Evolutionary conservation across 1,140 invertebrate genomes (phyloP).

Genomic region (Xylocopa sonorina): DNA sequence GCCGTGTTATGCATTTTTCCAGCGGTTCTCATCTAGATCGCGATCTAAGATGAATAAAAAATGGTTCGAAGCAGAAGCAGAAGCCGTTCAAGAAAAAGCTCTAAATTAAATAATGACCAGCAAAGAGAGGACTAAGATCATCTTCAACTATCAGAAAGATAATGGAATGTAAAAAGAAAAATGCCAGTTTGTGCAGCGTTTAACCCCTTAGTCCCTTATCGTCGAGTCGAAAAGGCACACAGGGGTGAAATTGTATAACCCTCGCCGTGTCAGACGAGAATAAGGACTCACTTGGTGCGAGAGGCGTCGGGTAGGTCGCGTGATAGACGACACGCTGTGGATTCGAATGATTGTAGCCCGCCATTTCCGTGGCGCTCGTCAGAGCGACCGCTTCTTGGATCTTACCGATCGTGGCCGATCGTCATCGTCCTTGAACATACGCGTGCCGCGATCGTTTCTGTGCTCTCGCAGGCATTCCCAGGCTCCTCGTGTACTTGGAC

Average conservation of each 20-base stretch:
- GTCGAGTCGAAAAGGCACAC: too few species aligned
- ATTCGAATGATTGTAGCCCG: constrained; percentile 76
- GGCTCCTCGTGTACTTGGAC: constrained; percentile 42
- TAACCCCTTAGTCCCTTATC: background rate
- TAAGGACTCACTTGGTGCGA: constrained; percentile 80
- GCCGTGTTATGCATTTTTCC: constrained; percentile 4
- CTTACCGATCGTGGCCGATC: constrained; percentile 68
- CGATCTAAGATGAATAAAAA: background rate
- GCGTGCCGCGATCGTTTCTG: constrained; percentile 52
- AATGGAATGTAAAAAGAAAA: background rate
- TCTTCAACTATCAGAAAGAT: background rate
- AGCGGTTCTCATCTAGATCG: background rate
- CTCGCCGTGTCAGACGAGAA: background rate
- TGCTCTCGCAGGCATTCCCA: constrained; percentile 59
- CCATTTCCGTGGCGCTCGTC: constrained; percentile 73
- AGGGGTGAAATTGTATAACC: background rate
- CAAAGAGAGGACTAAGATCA: background rate
- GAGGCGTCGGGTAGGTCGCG: constrained; percentile 80
- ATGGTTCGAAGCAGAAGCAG: background rate
- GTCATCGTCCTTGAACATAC: constrained; percentile 66
- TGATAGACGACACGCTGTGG: constrained; percentile 72
- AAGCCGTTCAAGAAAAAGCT: background rate
- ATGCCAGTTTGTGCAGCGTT: background rate
- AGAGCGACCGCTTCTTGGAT: constrained; percentile 63
- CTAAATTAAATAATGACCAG: background rate